Conservation (phyloP, 1,140 invertebrate genomes). For the Phymorhynchus buccinoides region DNA sequence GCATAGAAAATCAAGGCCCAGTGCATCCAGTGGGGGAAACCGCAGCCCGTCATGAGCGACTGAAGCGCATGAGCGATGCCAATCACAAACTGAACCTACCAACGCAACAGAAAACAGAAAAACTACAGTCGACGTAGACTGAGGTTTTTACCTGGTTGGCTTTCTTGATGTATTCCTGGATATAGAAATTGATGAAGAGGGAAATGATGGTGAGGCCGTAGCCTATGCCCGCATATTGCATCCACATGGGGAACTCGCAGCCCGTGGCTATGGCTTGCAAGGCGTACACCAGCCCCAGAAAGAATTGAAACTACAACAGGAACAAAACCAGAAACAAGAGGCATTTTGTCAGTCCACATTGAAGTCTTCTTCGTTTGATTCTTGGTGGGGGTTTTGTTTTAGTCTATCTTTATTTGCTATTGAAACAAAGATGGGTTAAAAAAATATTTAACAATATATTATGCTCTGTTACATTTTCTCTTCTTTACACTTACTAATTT, state of each 20-base stretch:
- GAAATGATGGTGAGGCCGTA: slow-evolving; percentile 70
- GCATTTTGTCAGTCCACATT: no score
- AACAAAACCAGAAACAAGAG: slow-evolving; percentile 53
- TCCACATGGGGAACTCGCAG: slow-evolving; percentile 68
- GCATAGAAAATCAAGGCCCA: slow-evolving; percentile 92
- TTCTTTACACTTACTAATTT: no score
- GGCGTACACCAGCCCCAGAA: slow-evolving; percentile 67
- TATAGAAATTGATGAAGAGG: slow-evolving; percentile 72
- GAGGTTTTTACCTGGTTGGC: slow-evolving; percentile 45
- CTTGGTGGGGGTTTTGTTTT: no score
- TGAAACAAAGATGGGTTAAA: no score
- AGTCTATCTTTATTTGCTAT: no score
- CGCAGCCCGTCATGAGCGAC: slow-evolving; percentile 86
- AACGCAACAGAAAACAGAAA: slow-evolving; percentile 54
- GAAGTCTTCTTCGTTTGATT: no score
- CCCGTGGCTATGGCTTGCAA: slow-evolving; percentile 61
- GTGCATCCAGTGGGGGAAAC: slow-evolving; percentile 95
- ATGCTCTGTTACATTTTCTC: no score
- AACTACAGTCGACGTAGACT: slow-evolving; percentile 30
- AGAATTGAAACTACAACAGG: slow-evolving; percentile 67
- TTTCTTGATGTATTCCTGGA: slow-evolving; percentile 63
- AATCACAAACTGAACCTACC: slow-evolving; percentile 87
- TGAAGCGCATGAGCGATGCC: slow-evolving; percentile 88
- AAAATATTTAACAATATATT: no score
- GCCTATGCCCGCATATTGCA: slow-evolving; percentile 63